Base-by-base conservation (phyloP, 2,797 vertebrate genomes). In the Eupleurogrammus muticus region DNA sequence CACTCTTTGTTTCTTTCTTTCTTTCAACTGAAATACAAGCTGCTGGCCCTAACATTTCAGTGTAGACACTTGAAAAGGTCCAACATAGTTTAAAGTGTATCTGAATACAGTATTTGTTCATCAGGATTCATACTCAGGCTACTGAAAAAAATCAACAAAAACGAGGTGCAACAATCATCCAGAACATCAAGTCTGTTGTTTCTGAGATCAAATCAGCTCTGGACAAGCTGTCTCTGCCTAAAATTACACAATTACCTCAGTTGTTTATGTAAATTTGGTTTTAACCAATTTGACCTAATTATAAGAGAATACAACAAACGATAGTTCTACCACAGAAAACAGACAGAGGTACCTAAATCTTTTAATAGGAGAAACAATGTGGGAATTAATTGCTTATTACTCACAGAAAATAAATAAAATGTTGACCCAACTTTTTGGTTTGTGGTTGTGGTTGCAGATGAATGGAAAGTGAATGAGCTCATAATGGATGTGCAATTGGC, bases 401-500 rank as follows among this genome's bases (percentile, higher is more conserved):
- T 16, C 9, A 19, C 9, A 36, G 32, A 23, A 35, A 28, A n/a
- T 3, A 10, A n/a, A 24, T 28, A 11, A 4, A 6, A 13, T 16
- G n/a, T 32, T 35, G 7, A 4, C 6, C 50, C 47, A 28, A 28
- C 28, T 28, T 28, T 28, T 28, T 28, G 28, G 17, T 49, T 53
- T 60, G 66, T 49, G 59, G 38, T 54, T 12, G 46, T 63, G 56
- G 51, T 47, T 61, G 65, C 28, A 28, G 28, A 28, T 28, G 28
- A 28, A n/a, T 57, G 61, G 63, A 64, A 66, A 66, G 19, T 57
- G 36, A 73, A 81, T 16, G 47, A 66, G 61, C 38, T 66, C 66
- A 53, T 79, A 67, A 70, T 77, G 79, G 79, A 64, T 13, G 24
- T 47, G 54, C 16, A 40, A 32, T 34, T 57, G 56, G 2, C 54